Conservation (phyloP, 2,797 vertebrate species). For the Sebastes goodei region DNA sequence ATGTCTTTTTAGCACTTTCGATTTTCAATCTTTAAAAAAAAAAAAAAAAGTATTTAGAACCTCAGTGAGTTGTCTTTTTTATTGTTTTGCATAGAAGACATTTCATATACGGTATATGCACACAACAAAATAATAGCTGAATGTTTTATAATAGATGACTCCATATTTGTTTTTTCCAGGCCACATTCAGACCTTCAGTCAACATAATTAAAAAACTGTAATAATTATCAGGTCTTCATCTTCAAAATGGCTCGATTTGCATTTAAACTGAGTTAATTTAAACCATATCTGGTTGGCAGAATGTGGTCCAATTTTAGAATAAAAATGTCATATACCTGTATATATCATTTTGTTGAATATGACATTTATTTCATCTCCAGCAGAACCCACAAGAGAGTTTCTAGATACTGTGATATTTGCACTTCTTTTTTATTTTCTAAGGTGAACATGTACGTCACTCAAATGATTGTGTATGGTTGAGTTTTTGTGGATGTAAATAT, state of each 20-base stretch:
- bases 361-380: background rate
- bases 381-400: background rate
- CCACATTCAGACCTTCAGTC: background rate
- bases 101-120: background rate
- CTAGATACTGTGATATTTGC: conserved; percentile 66
- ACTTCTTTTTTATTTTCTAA: conserved; percentile 50
- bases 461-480: conserved; percentile 7
- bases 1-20: conserved; percentile 71
- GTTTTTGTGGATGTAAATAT: conserved; percentile 7
- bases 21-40: background rate
- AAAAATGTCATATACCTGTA: background rate
- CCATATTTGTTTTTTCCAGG: no score
- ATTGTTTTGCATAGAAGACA: background rate
- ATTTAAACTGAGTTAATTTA: background rate
- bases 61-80: background rate
- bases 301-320: background rate
- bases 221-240: background rate
- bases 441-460: background rate
- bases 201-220: background rate
- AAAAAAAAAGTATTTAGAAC: background rate
- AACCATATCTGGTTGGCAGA: background rate
- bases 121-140: background rate
- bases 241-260: conserved; percentile 11
- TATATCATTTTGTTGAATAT: background rate
- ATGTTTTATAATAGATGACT: conserved; percentile 2